phyloP scores from a whole-genome alignment of 1,140 invertebrate genomes.

The Lutraria rhynchaena region DNA sequence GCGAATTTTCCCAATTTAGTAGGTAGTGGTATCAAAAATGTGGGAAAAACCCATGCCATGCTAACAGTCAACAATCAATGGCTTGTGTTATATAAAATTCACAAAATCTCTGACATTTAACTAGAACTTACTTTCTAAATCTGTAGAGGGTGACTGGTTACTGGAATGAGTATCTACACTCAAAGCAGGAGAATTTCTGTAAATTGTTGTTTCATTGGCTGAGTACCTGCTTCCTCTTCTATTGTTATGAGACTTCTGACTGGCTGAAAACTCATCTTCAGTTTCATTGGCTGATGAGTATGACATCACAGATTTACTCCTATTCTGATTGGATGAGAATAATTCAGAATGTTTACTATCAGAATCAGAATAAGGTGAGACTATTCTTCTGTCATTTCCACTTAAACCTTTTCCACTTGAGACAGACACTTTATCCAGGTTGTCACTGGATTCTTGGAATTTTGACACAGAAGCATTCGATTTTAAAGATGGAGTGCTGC shows the following conservation, averaged over 20 bases:
- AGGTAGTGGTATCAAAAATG: not conserved
- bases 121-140: conserved; percentile 39
- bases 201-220: conserved; percentile 36
- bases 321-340: conserved; percentile 38
- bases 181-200: conserved; percentile 36
- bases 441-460: not conserved
- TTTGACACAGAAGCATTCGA: not conserved
- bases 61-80: too few species aligned
- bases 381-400: not conserved
- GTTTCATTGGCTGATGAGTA: conserved; percentile 35
- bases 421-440: conserved; percentile 6
- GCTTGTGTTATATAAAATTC: too few species aligned
- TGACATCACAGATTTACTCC: conserved; percentile 45
- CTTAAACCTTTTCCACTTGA: conserved; percentile 10
- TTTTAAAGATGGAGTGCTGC: not conserved
- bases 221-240: conserved; percentile 25
- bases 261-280: conserved; percentile 11
- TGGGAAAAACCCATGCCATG: too few species aligned
- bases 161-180: conserved; percentile 31
- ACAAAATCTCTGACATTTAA: too few species aligned
- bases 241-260: not conserved
- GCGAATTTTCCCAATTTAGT: too few species aligned
- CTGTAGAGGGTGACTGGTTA: conserved; percentile 17
- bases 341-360: conserved; percentile 34
- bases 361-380: not conserved